phyloP scores from a whole-genome alignment of 2,797 vertebrate genomes.

The Lates japonicus region DNA sequence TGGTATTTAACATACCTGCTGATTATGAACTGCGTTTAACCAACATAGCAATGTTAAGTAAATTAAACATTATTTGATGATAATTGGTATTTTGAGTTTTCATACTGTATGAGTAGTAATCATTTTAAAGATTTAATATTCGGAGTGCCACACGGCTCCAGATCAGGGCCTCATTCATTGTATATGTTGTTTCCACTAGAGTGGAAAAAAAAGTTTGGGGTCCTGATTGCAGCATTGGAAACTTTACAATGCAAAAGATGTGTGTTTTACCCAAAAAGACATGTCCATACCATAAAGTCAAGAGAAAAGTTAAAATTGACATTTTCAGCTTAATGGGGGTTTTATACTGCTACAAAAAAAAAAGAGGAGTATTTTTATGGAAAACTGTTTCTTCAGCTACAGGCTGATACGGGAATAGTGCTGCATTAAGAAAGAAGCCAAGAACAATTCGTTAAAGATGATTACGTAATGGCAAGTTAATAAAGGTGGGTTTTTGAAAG shows the following conservation, averaged over 20 bases:
- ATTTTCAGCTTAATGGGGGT: background rate
- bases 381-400: conserved; percentile 1
- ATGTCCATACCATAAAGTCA: background rate
- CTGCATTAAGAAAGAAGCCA: conserved; percentile 1
- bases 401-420: background rate
- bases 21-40: background rate
- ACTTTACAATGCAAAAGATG: background rate
- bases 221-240: background rate
- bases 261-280: background rate
- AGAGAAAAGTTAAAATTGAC: background rate
- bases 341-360: background rate
- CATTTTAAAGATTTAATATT: too few relatives aligned
- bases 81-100: background rate
- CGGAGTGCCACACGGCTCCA: background rate
- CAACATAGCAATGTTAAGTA: background rate
- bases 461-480: conserved; percentile 23
- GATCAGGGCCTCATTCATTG: background rate
- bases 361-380: background rate
- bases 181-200: background rate
- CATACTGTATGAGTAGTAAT: background rate
- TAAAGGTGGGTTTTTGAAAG: conserved; percentile 21
- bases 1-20: background rate
- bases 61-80: background rate
- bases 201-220: background rate
- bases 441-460: conserved; percentile 35